These are phyloP conservation scores for Megathymus violae DNA, from an alignment of 1,140 invertebrate species.

Conservation along the genomic window DNA sequence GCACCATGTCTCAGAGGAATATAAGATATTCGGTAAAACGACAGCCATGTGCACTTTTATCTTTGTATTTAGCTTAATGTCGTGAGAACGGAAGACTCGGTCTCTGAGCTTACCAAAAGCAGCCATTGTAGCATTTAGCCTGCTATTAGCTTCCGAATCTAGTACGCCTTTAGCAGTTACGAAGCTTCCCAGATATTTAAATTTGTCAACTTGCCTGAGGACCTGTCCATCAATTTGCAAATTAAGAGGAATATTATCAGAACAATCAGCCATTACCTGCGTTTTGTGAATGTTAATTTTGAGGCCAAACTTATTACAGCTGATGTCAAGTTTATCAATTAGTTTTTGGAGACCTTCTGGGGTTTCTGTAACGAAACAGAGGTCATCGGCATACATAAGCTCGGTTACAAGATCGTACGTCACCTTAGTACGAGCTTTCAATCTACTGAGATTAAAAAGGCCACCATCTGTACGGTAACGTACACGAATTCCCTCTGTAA, in stretches of 20 bases:
- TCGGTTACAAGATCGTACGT: slow-evolving; percentile 17
- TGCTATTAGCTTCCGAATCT: not conserved
- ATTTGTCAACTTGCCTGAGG: slow-evolving; percentile 8
- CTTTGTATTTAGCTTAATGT: slow-evolving; percentile 2
- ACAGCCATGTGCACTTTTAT: slow-evolving; percentile 24
- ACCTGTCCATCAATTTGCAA: slow-evolving; percentile 3
- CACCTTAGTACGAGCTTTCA: slow-evolving; percentile 34
- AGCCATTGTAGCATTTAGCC: slow-evolving; percentile 8
- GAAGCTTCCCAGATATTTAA: slow-evolving; percentile 6
- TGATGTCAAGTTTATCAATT: slow-evolving; percentile 14
- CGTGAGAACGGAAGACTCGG: slow-evolving; percentile 6
- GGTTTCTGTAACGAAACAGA: slow-evolving; percentile 38
- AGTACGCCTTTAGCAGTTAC: slow-evolving; percentile 1
- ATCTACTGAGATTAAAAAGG: slow-evolving; percentile 35
- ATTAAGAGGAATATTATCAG: slow-evolving; percentile 21
- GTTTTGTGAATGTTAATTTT: slow-evolving; percentile 42
- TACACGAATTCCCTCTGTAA: slow-evolving; percentile 24
- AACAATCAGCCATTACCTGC: slow-evolving; percentile 38
- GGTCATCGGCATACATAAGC: slow-evolving; percentile 37
- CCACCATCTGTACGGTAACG: slow-evolving; percentile 30
- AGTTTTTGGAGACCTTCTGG: slow-evolving; percentile 36
- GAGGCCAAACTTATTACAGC: slow-evolving; percentile 37
- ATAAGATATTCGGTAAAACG: slow-evolving; percentile 30
- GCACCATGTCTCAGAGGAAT: slow-evolving; percentile 27
- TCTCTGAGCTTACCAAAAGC: slow-evolving; percentile 3